Evolutionary conservation across 1,140 invertebrate species (phyloP).

Genomic region (Choristoneura fumiferana): DNA sequence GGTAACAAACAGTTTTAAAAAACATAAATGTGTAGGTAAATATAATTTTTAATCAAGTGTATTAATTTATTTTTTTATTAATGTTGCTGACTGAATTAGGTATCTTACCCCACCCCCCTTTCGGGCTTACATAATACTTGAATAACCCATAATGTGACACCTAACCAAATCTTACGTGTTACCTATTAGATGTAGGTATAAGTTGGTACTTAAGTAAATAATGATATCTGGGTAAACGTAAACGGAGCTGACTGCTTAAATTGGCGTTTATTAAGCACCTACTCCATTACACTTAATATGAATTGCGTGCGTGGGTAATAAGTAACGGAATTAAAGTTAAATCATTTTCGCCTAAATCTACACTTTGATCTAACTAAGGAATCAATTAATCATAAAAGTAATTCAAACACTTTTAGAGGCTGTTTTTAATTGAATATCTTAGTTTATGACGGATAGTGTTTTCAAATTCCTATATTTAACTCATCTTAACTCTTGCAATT

Average conservation of each 20-base stretch:
- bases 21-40: no score
- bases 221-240: constrained; percentile 8
- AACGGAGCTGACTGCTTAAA: neutral
- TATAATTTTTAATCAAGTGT: no score
- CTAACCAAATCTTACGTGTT: no score
- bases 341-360: constrained; percentile 12
- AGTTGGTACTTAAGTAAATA: neutral
- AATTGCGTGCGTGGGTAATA: constrained; percentile 9
- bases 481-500: neutral
- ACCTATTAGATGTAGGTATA: no score
- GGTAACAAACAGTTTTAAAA: no score
- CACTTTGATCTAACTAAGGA: neutral
- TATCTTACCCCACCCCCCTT: no score
- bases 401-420: neutral
- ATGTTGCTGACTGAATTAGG: no score
- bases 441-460: neutral
- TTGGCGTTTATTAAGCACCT: constrained; percentile 7
- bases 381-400: constrained; percentile 6
- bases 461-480: neutral
- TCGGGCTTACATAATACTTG: no score
- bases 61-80: no score
- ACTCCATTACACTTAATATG: constrained; percentile 4
- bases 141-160: no score
- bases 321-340: neutral
- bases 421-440: neutral